phyloP scores from a whole-genome alignment of 2,888 invertebrate species.

The Sminthurinus aureus region DNA sequence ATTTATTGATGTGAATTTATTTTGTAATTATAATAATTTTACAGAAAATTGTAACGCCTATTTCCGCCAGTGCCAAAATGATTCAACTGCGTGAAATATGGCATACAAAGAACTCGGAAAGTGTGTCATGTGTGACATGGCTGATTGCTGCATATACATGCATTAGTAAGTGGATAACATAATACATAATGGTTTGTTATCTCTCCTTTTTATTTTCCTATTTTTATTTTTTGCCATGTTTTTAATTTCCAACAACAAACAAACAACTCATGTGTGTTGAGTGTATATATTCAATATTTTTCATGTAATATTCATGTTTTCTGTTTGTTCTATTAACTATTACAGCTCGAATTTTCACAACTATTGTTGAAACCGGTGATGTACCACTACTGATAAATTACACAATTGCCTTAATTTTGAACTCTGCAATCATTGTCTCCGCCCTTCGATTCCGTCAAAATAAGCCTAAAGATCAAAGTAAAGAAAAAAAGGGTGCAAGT shows the following conservation, averaged over 20 bases:
- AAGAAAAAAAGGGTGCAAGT: not conserved
- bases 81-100: slow-evolving; percentile 80
- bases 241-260: not conserved
- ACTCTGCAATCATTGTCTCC: slow-evolving; percentile 73
- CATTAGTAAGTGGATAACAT: slow-evolving; percentile 70
- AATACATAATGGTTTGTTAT: not conserved
- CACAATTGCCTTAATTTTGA: slow-evolving; percentile 73
- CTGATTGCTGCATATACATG: slow-evolving; percentile 82
- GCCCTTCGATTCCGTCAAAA: slow-evolving; percentile 71
- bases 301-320: not conserved
- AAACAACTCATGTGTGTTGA: not conserved
- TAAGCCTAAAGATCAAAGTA: slow-evolving; percentile 62
- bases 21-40: not conserved
- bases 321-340: slow-evolving; percentile 27
- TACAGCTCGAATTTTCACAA: slow-evolving; percentile 82
- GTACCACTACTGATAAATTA: slow-evolving; percentile 76
- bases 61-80: slow-evolving; percentile 67
- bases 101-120: slow-evolving; percentile 74
- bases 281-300: not conserved
- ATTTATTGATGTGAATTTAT: too few relatives aligned
- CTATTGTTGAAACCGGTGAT: slow-evolving; percentile 80
- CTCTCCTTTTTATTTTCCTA: not conserved
- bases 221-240: not conserved
- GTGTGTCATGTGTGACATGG: slow-evolving; percentile 82
- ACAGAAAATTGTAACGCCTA: slow-evolving; percentile 18